A percentile compares a stretch with the other conserved stretches of the same genome.
These are phyloP conservation scores for Tamias sibiricus DNA, from an alignment of 2,113 vertebrate genomes.

Conservation along the genomic window DNA sequence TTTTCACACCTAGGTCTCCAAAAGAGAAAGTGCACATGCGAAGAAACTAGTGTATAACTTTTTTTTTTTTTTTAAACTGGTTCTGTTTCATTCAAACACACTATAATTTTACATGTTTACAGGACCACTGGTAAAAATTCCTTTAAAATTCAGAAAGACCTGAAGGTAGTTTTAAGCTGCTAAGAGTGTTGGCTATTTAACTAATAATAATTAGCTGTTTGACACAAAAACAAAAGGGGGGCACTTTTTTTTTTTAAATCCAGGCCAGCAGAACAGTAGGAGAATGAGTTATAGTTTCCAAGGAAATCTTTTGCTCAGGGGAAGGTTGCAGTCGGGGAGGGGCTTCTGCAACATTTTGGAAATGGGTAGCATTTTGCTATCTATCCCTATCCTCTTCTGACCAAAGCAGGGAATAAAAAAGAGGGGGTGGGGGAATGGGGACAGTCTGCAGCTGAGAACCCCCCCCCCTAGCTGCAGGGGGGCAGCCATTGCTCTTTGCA, in stretches of 20 bases:
- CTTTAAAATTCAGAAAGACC: conserved; percentile 18
- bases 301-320: conserved; percentile 8
- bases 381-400: background rate
- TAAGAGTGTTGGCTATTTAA: conserved; percentile 25
- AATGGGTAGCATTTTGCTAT: background rate
- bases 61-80: background rate
- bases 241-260: background rate
- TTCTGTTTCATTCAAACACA: conserved; percentile 51
- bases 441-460: background rate
- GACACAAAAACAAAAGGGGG: conserved; percentile 68
- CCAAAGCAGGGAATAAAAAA: background rate
- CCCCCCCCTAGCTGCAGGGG: background rate
- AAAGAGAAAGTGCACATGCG: background rate
- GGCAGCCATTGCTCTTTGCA: background rate
- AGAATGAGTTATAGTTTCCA: conserved; percentile 15
- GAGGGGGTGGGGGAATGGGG: background rate
- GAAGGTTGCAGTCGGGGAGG: background rate
- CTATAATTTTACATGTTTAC: conserved; percentile 51
- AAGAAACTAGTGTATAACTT: background rate
- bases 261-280: conserved; percentile 14
- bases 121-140: conserved; percentile 33
- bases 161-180: conserved; percentile 44
- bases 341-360: background rate
- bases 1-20: conserved; percentile 52
- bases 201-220: conserved; percentile 56